Percentiles rank a stretch among this genome's conserved stretches.
Conservation (phyloP, 2,797 vertebrate species). For the Schizothorax lantsangensis region DNA sequence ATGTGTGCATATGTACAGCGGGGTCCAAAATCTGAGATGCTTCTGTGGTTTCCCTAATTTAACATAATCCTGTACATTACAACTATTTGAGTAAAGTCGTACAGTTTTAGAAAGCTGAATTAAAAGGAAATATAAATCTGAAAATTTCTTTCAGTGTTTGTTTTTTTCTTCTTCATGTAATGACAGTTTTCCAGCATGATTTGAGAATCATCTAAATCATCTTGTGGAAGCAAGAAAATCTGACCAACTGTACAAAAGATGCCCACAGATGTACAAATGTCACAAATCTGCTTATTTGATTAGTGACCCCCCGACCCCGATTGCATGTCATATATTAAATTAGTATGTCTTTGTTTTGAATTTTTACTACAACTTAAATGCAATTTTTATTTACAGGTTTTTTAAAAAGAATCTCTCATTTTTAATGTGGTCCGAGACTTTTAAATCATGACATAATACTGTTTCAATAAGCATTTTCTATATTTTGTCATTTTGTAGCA, state of each 20-base stretch:
- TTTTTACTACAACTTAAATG: too few species aligned
- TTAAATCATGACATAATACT: background rate
- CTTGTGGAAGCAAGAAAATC: background rate
- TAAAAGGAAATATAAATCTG: background rate
- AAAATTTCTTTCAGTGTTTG: background rate
- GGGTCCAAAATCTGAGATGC: background rate
- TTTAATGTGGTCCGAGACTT: background rate
- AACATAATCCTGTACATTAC: background rate
- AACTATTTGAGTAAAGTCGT: background rate
- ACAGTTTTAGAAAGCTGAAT: background rate
- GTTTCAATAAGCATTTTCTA: background rate
- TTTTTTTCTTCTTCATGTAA: background rate
- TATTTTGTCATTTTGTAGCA: background rate
- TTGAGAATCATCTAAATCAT: background rate
- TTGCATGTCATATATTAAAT: too few species aligned
- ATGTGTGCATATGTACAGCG: background rate
- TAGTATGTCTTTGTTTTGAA: too few species aligned
- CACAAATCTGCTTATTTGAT: background rate
- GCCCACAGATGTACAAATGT: background rate
- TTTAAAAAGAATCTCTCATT: too few species aligned
- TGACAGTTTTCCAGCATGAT: background rate
- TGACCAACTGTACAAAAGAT: background rate
- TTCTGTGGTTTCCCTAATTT: background rate
- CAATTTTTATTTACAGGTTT: too few species aligned
- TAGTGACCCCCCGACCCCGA: background rate